phyloP scores from a whole-genome alignment of 2,888 invertebrate genomes.

The Diloba caeruleocephala region DNA sequence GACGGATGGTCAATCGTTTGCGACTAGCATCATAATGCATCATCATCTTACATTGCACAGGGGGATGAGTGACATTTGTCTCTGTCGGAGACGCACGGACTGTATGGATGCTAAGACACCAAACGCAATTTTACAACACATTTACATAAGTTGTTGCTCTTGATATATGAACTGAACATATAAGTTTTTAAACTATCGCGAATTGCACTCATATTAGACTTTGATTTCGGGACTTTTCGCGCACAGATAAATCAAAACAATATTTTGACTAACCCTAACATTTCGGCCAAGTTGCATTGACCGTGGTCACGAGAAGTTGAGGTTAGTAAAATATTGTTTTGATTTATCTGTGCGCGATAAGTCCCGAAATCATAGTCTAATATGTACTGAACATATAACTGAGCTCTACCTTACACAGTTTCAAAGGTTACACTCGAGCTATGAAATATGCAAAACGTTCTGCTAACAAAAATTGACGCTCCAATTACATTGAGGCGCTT shows the following conservation, averaged over 20 bases:
- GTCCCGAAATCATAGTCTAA: too few relatives aligned
- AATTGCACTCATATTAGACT: too few relatives aligned
- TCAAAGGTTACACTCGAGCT: slow-evolving; percentile 45
- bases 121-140: slow-evolving; percentile 13
- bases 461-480: slow-evolving; percentile 72
- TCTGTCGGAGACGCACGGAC: slow-evolving; percentile 25
- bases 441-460: slow-evolving; percentile 75
- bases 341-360: too few relatives aligned
- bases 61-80: slow-evolving; percentile 24
- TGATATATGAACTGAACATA: slow-evolving; percentile 42
- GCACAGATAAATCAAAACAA: too few relatives aligned
- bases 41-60: slow-evolving; percentile 9
- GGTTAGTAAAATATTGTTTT: too few relatives aligned
- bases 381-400: too few relatives aligned
- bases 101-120: slow-evolving; percentile 18
- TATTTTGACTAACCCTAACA: too few relatives aligned
- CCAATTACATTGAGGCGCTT: slow-evolving; percentile 72
- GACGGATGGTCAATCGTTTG: slow-evolving; percentile 17
- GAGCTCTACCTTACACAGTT: slow-evolving; percentile 32
- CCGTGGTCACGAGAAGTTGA: too few relatives aligned
- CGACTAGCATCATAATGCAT: slow-evolving; percentile 18
- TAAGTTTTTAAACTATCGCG: too few relatives aligned
- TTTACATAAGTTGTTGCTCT: slow-evolving; percentile 26
- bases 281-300: too few relatives aligned
- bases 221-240: too few relatives aligned